Conservation (phyloP, 2,797 vertebrate species). For the Prunella strophiata region DNA sequence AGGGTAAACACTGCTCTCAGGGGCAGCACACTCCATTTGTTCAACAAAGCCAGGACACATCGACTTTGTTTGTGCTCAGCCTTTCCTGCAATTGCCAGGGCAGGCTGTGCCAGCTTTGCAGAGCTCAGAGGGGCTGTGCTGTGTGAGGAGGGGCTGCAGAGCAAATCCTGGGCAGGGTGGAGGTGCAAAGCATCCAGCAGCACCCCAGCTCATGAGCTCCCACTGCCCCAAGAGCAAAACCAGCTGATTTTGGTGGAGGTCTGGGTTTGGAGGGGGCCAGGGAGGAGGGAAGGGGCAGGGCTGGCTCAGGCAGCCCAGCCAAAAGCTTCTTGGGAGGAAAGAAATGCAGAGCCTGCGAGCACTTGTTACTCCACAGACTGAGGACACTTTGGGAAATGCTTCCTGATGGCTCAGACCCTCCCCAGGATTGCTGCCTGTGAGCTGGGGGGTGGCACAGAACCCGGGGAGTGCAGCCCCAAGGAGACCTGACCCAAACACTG, state of each 20-base stretch:
- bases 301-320: neutral
- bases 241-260: neutral
- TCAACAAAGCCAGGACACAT: neutral
- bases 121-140: neutral
- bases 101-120: neutral
- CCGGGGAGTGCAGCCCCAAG: neutral
- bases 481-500: neutral
- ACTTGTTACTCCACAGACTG: neutral
- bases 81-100: neutral
- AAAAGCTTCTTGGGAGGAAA: neutral
- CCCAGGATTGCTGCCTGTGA: neutral
- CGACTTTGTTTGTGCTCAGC: neutral
- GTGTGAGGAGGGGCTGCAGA: neutral
- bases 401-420: neutral
- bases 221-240: neutral
- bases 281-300: neutral
- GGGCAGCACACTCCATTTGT: neutral
- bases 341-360: neutral
- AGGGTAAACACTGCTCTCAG: slow-evolving; percentile 20
- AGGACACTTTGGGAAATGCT: neutral
- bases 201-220: neutral
- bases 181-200: neutral
- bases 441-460: neutral
- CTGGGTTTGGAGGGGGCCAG: neutral
- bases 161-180: neutral